These are phyloP conservation scores for Apantesis nais DNA, from an alignment of 2,888 invertebrate genomes.

Conservation along the genomic window DNA sequence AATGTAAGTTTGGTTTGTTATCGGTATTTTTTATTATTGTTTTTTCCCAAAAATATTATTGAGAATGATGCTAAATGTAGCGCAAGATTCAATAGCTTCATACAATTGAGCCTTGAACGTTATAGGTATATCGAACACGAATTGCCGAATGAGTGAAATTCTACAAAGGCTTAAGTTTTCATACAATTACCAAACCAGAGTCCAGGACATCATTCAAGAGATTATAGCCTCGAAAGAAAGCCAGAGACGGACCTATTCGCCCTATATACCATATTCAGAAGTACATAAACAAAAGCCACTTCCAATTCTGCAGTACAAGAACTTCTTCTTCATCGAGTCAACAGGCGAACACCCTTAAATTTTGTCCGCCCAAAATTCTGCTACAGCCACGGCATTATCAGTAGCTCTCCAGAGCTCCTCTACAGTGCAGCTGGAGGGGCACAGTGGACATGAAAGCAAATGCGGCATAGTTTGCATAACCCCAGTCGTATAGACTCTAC, in stretches of 20 bases:
- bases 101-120: not conserved
- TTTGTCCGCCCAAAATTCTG: too few species aligned
- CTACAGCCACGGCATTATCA: too few species aligned
- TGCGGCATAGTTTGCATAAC: too few species aligned
- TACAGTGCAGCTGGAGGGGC: too few species aligned
- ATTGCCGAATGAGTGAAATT: not conserved
- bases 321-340: too few species aligned
- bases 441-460: too few species aligned
- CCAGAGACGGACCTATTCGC: not conserved
- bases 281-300: not conserved
- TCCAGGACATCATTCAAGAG: not conserved
- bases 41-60: not conserved
- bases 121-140: too few species aligned
- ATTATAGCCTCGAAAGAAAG: not conserved
- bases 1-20: not conserved
- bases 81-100: not conserved
- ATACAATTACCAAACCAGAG: too few species aligned
- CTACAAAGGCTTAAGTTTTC: not conserved
- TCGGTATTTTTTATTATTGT: not conserved
- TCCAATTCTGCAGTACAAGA: not conserved
- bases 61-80: too few species aligned
- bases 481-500: too few species aligned
- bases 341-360: too few species aligned
- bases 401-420: too few species aligned
- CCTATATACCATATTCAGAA: not conserved